These are phyloP conservation scores for Dolichomitus sp. DNA, from an alignment of 2,888 invertebrate genomes.

Conservation along the genomic window DNA sequence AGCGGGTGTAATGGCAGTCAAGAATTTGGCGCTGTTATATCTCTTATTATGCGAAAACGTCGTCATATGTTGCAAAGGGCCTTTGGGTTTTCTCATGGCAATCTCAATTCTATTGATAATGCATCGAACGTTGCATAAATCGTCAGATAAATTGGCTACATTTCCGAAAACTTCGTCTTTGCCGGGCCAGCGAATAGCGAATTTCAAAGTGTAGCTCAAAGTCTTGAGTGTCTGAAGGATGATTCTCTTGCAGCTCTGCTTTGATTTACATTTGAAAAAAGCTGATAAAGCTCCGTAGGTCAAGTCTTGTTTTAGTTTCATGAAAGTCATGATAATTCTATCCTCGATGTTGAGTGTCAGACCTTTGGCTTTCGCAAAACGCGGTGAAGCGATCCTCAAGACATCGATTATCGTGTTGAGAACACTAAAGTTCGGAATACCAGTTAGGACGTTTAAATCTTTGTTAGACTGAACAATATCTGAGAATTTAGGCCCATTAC, in stretches of 20 bases:
- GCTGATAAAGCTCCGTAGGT: constrained; percentile 19
- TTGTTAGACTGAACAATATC: constrained; percentile 26
- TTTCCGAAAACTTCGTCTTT: background rate
- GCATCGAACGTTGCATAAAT: constrained; percentile 18
- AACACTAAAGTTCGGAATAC: constrained; percentile 42
- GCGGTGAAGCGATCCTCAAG: background rate
- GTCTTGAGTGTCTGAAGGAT: constrained; percentile 20
- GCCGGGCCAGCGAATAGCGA: constrained; percentile 21
- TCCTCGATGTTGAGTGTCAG: constrained; percentile 33
- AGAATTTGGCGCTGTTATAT: constrained; percentile 68
- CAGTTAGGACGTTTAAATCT: constrained; percentile 38
- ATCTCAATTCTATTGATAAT: constrained; percentile 40
- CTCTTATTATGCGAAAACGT: constrained; percentile 63
- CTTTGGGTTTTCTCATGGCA: constrained; percentile 7
- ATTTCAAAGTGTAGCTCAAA: constrained; percentile 24
- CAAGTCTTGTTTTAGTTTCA: constrained; percentile 47
- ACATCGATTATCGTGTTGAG: constrained; percentile 6
- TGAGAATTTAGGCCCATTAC: constrained; percentile 5
- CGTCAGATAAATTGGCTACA: background rate
- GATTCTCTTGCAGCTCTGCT: constrained; percentile 24
- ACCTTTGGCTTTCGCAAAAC: background rate
- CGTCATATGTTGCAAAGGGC: background rate
- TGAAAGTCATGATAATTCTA: constrained; percentile 48
- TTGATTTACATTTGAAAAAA: constrained; percentile 41
- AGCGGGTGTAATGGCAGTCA: constrained; percentile 70